Base-by-base conservation (phyloP, 2,888 invertebrate species). In the Sinopyrophorus schimmeli region DNA sequence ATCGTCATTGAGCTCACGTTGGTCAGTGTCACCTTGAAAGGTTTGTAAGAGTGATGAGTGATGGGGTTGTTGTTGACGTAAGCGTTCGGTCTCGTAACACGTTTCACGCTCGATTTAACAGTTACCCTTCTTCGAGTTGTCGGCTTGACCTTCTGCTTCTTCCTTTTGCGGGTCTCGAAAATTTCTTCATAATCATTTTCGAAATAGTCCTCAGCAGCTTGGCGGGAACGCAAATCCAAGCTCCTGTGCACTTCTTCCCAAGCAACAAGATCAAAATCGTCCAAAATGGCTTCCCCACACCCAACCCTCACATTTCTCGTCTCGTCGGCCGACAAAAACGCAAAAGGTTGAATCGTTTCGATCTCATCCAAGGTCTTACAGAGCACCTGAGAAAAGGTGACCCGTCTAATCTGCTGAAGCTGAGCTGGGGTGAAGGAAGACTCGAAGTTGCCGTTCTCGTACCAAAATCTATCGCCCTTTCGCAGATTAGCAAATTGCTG, bases 401-500 rank as follows among this genome's bases (percentile, higher is more conserved):
- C 79, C 37, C 82, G 77, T 18, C 88, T 76, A 27, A 91, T 80
- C 58, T 88, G 85, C 57, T 86, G 83, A 2, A 92, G 70, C 66
- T 92, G 91, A 0, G 83, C 81, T 2, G 84, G 82, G 0, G 87
- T 89, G 63, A 91, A 87, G 1, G 87, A 85, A 16, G 81, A 87
- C 49, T 86, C 84, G 27, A 83, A 80, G 2, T 80, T 81, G 1
- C 82, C 81, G 66, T 91, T 91, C 71, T 92, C 92, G 63, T 89
- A 90, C 89, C 89, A 89, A 69, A 89, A 89, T 48, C 88, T 75
- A 68, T 89, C 88, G 7, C 89, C 89, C 66, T 82, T 84, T 1
- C 89, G 80, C 1, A 89, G 73, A 64, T 87, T 87, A 5, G 82
- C 78, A 65, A 92, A 92, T 70, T 92, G 91, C 62, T 89, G 89